Evolutionary conservation across 2,888 invertebrate genomes (phyloP).

Genomic region (Oasisia sp.): DNA sequence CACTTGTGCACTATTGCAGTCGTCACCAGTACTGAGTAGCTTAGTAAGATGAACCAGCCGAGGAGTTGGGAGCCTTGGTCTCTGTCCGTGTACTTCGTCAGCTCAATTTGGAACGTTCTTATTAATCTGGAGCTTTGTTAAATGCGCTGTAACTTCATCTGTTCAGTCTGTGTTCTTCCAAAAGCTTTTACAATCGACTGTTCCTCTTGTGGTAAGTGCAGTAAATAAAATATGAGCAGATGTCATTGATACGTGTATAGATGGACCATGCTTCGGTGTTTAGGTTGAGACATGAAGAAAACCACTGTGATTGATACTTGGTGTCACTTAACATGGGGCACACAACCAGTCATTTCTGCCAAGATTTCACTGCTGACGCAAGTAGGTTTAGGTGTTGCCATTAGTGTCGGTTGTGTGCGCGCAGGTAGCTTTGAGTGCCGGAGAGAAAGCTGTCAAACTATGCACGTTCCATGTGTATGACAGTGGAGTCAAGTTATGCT

Average conservation of each 20-base stretch:
- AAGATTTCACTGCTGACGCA: not conserved
- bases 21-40: not conserved
- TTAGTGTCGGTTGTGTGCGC: not conserved
- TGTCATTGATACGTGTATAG: not conserved
- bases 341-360: not conserved
- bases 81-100: not conserved
- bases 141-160: not conserved
- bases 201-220: not conserved
- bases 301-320: not conserved
- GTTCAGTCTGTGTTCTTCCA: not conserved
- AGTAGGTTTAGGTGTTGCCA: not conserved
- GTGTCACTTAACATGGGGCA: not conserved
- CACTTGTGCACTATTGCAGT: slow-evolving; percentile 4
- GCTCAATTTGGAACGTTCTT: not conserved
- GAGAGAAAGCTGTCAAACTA: no score
- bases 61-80: not conserved
- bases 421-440: not conserved
- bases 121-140: not conserved
- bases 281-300: not conserved
- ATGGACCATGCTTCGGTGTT: not conserved
- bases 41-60: not conserved
- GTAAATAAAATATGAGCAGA: not conserved
- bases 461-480: not conserved
- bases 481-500: not conserved
- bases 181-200: not conserved